Percentiles rank a stretch among this genome's conserved stretches.
Evolutionary conservation across 2,113 vertebrate species (phyloP).

Genomic region (Meriones unguiculatus): DNA sequence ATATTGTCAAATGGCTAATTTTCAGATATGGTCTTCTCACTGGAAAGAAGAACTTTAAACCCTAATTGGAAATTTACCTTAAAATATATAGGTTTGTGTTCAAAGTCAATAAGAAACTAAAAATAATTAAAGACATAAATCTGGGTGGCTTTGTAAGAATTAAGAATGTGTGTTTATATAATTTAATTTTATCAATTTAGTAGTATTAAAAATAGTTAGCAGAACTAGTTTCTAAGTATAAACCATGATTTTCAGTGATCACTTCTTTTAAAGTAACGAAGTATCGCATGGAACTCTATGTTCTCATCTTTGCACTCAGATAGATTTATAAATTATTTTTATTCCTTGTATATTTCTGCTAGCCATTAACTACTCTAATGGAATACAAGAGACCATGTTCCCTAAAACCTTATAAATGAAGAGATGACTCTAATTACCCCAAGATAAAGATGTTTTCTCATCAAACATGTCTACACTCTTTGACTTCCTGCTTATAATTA

Average conservation of each 20-base stretch:
- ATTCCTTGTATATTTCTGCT: background rate
- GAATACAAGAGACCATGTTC: background rate
- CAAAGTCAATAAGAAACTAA: constrained; percentile 35
- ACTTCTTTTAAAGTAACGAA: constrained; percentile 27
- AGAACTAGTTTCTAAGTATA: background rate
- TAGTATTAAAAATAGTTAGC: background rate
- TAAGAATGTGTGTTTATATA: background rate
- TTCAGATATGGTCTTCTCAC: background rate
- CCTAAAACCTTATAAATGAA: background rate
- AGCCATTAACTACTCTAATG: constrained; percentile 19
- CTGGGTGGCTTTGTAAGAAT: background rate
- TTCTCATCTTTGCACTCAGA: background rate
- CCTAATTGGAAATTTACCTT: background rate
- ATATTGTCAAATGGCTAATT: background rate
- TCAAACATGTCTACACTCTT: background rate
- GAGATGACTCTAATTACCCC: constrained; percentile 12
- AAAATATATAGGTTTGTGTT: background rate
- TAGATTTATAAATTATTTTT: constrained; percentile 21
- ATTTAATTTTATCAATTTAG: background rate
- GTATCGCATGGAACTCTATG: background rate
- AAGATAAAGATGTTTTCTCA: background rate
- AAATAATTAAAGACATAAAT: background rate
- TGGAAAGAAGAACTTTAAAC: background rate
- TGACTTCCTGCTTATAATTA: background rate
- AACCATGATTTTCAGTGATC: constrained; percentile 14